A percentile compares a stretch with the other conserved stretches of the same genome.
These are phyloP conservation scores for Candoia aspera DNA, from an alignment of 2,113 vertebrate genomes.

Conservation along the genomic window DNA sequence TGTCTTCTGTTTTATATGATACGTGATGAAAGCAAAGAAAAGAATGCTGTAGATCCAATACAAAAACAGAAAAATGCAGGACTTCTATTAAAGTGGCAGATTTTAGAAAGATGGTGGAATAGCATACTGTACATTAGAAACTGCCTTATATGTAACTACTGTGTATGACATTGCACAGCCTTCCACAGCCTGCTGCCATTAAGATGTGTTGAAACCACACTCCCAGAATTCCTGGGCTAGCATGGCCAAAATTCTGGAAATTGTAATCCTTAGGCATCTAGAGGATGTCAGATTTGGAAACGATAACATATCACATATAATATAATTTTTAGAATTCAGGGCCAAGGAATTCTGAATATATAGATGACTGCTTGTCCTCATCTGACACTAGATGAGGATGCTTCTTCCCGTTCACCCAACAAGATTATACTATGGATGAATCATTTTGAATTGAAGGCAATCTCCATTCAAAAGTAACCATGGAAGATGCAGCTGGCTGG, in stretches of 20 bases:
- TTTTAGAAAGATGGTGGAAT: constrained; percentile 26
- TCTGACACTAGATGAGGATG: not conserved
- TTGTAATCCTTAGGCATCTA: not conserved
- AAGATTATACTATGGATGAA: not conserved
- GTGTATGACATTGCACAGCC: not conserved
- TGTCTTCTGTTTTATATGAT: constrained; percentile 36
- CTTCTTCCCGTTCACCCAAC: not conserved
- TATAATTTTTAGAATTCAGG: not conserved
- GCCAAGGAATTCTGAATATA: not conserved
- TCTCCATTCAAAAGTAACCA: not conserved
- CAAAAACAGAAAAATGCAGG: not conserved
- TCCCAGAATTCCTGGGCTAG: not conserved
- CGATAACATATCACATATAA: not conserved
- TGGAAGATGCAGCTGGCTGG: not conserved
- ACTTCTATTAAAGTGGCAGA: not conserved
- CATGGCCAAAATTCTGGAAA: not conserved
- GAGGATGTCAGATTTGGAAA: not conserved
- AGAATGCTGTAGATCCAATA: not conserved
- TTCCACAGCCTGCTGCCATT: not conserved
- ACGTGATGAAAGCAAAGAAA: constrained; percentile 4
- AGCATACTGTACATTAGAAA: constrained; percentile 5
- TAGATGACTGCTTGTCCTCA: not conserved
- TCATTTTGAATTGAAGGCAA: not conserved
- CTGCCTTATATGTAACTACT: not conserved
- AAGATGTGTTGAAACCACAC: not conserved